These are phyloP conservation scores for Shinisaurus crocodilurus DNA, from an alignment of 2,113 vertebrate species.

Conservation along the genomic window DNA sequence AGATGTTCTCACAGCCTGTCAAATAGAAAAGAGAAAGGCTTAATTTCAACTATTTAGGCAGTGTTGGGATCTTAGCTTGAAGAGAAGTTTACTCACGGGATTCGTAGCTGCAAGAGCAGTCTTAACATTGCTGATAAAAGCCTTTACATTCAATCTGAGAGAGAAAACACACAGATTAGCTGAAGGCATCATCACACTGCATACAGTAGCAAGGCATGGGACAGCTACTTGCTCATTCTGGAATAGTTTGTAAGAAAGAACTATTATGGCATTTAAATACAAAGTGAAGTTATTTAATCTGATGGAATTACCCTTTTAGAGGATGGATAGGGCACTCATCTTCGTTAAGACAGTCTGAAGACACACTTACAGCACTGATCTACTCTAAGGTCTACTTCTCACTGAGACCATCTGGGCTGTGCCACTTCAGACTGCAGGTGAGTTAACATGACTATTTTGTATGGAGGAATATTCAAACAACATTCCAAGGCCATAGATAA, in stretches of 20 bases:
- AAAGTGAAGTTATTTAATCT: neutral
- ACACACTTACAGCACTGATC: neutral
- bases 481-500: neutral
- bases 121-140: slow-evolving; percentile 97
- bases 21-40: slow-evolving; percentile 51
- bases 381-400: neutral
- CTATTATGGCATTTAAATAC: neutral
- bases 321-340: neutral
- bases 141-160: slow-evolving; percentile 94
- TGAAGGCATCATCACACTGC: slow-evolving; percentile 11
- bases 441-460: neutral
- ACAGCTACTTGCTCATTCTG: neutral
- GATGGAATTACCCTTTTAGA: neutral
- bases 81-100: slow-evolving; percentile 82
- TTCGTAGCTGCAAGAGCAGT: slow-evolving; percentile 96
- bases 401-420: neutral
- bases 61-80: slow-evolving; percentile 17
- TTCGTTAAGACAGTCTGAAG: neutral
- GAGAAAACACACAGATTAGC: slow-evolving; percentile 13
- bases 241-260: neutral
- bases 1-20: slow-evolving; percentile 90
- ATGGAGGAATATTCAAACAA: too few relatives aligned
- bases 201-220: neutral
- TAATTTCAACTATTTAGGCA: slow-evolving; percentile 31
- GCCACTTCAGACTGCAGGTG: neutral